Percentiles rank a stretch among this genome's conserved stretches.
phyloP scores from a whole-genome alignment of 2,888 invertebrate genomes.

The Pollenia labialis region DNA sequence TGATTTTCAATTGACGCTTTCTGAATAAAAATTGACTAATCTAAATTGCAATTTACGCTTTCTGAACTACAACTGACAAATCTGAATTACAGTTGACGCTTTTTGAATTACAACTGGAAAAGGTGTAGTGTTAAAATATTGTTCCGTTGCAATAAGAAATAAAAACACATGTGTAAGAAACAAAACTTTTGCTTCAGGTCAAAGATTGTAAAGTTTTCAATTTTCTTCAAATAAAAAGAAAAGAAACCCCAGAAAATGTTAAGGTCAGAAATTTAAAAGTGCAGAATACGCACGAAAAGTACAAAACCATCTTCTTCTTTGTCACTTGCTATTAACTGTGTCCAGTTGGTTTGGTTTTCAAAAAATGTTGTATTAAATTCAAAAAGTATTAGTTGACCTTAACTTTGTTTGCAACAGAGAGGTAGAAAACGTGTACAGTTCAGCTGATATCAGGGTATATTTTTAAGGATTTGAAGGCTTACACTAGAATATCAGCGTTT shows the following conservation, averaged over 20 bases:
- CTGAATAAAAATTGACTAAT: too few species aligned
- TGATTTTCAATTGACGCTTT: too few species aligned
- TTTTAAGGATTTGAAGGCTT: too few species aligned
- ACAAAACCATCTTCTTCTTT: not conserved
- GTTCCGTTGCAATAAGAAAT: not conserved
- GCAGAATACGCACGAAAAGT: not conserved
- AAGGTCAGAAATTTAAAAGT: slow-evolving; percentile 5
- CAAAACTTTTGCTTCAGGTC: slow-evolving; percentile 15
- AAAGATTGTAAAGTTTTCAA: slow-evolving; percentile 28
- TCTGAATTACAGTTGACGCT: too few species aligned
- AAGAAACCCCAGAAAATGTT: slow-evolving; percentile 5
- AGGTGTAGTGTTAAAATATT: slow-evolving; percentile 26
- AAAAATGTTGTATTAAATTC: not conserved
- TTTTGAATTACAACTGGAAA: too few species aligned
- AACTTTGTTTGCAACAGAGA: too few species aligned
- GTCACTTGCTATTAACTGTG: not conserved
- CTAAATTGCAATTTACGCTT: too few species aligned
- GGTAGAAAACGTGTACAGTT: too few species aligned
- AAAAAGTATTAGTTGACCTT: too few species aligned
- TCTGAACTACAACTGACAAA: too few species aligned
- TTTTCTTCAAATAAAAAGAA: not conserved
- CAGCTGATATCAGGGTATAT: too few species aligned
- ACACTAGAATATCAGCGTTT: too few species aligned
- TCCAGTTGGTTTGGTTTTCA: not conserved
- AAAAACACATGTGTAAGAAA: not conserved